Percentiles rank a stretch among this genome's conserved stretches.
Conservation (phyloP, 2,888 invertebrate genomes). For the Galerucella nymphaeae region DNA sequence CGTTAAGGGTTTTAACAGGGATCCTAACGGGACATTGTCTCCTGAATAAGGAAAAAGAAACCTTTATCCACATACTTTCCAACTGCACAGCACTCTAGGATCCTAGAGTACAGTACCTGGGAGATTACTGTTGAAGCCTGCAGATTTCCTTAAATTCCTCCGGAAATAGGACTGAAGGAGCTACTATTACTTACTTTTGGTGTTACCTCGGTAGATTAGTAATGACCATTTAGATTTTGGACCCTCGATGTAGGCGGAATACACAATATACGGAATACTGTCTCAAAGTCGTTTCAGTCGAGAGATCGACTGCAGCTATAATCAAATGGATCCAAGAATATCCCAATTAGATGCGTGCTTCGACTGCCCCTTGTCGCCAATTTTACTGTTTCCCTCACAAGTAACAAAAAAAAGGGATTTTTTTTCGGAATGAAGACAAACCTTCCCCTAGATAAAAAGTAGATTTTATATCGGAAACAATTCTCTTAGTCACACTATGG, state of each 20-base stretch:
- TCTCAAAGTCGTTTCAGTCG: conserved; percentile 37
- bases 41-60: no score
- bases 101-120: no score
- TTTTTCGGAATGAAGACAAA: conserved; percentile 33
- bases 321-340: conserved; percentile 57
- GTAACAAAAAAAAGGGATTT: conserved; percentile 36
- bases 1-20: no score
- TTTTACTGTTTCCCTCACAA: conserved; percentile 39
- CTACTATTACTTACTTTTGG: background rate
- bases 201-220: conserved; percentile 44
- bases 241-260: conserved; percentile 61
- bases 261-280: conserved; percentile 60
- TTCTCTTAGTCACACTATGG: background rate
- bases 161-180: no score
- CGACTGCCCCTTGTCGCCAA: conserved; percentile 44
- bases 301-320: conserved; percentile 54
- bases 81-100: no score
- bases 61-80: no score
- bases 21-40: no score
- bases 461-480: conserved; percentile 18
- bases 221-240: conserved; percentile 49
- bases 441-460: conserved; percentile 27
- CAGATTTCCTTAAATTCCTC: no score
- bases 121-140: no score
- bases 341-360: conserved; percentile 57